Evolutionary conservation across 1,140 invertebrate genomes (phyloP).

Genomic region (Drosophila micromelanica): DNA sequence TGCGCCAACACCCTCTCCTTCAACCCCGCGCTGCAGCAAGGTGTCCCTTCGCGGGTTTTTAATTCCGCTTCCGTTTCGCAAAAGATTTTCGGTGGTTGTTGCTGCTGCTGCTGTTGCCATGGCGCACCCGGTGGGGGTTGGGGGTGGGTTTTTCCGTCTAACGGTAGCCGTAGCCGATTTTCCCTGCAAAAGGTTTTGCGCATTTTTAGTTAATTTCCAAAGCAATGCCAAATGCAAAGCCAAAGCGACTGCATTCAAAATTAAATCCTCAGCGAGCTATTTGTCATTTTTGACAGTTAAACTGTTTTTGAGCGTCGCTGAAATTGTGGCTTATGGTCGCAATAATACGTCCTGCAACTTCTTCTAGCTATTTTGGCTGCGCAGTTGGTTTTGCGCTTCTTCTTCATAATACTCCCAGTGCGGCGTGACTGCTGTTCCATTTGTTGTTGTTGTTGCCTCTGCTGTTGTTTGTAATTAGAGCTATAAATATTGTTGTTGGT

Average conservation of each 20-base stretch:
- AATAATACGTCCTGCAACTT: constrained; percentile 41
- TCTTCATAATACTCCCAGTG: constrained; percentile 58
- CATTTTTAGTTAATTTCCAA: constrained; percentile 70
- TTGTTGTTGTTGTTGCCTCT: constrained; percentile 33
- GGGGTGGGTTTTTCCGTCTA: constrained; percentile 43
- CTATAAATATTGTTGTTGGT: constrained; percentile 53
- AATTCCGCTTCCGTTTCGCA: constrained; percentile 53
- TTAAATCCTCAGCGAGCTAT: constrained; percentile 73
- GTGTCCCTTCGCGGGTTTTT: constrained; percentile 49
- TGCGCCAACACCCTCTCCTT: constrained; percentile 1
- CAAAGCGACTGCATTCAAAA: constrained; percentile 65
- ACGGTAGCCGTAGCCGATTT: constrained; percentile 35
- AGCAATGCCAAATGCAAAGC: constrained; percentile 44
- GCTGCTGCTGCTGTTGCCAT: constrained; percentile 33
- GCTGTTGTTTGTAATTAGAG: constrained; percentile 75
- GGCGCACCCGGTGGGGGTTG: neutral
- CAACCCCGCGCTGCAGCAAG: constrained; percentile 20
- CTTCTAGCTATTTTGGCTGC: constrained; percentile 7
- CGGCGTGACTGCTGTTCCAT: constrained; percentile 55
- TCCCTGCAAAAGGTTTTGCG: constrained; percentile 31
- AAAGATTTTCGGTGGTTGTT: constrained; percentile 68
- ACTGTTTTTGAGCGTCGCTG: constrained; percentile 42
- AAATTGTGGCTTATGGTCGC: constrained; percentile 68
- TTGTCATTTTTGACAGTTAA: constrained; percentile 81
- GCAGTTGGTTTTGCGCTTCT: constrained; percentile 18